phyloP scores from a whole-genome alignment of 2,797 vertebrate genomes.

The Cyclopterus lumpus region DNA sequence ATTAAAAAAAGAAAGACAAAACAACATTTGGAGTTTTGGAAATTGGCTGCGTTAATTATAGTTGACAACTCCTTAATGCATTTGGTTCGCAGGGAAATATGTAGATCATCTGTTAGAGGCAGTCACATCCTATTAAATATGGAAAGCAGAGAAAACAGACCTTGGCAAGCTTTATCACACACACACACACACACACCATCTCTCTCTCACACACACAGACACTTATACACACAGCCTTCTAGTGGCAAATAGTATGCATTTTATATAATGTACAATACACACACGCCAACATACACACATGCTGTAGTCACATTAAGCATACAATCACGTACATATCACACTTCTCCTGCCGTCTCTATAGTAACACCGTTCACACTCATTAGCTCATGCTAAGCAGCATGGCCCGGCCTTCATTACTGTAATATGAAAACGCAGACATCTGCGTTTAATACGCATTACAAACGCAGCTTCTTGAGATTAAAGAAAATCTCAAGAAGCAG shows the following conservation, averaged over 20 bases:
- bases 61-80: slow-evolving; percentile 67
- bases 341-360: background rate
- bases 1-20: slow-evolving; percentile 3
- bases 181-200: background rate
- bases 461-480: slow-evolving; percentile 20
- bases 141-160: slow-evolving; percentile 60
- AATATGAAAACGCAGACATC: slow-evolving; percentile 35
- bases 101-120: slow-evolving; percentile 63
- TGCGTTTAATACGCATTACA: slow-evolving; percentile 11
- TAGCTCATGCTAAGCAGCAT: slow-evolving; percentile 27
- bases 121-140: slow-evolving; percentile 67
- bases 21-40: slow-evolving; percentile 61
- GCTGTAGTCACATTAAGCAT: background rate
- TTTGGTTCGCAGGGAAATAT: slow-evolving; percentile 70
- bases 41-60: slow-evolving; percentile 63
- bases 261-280: background rate
- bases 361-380: slow-evolving; percentile 28
- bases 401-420: slow-evolving; percentile 27
- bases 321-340: background rate
- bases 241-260: slow-evolving; percentile 9
- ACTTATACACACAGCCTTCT: background rate
- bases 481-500: background rate
- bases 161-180: slow-evolving; percentile 36
- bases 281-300: background rate
- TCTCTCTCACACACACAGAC: background rate